Evolutionary conservation across 2,113 vertebrate species (phyloP).

Genomic region (Microtus richardsoni): DNA sequence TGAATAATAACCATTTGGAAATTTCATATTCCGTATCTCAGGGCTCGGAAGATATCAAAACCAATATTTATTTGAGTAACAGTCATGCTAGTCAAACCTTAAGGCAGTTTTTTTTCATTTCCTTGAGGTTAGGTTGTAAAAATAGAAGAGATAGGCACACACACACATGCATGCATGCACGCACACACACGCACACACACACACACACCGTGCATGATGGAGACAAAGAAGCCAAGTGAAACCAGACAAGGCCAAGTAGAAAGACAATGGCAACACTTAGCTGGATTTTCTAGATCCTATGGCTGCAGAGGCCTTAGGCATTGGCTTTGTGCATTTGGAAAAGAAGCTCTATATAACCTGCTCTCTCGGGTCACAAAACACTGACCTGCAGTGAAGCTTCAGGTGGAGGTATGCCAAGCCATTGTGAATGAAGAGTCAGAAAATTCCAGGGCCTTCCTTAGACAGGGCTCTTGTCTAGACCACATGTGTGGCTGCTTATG

Average conservation of each 20-base stretch:
- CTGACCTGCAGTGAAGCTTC: neutral
- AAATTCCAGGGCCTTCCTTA: neutral
- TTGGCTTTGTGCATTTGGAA: neutral
- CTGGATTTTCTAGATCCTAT: neutral
- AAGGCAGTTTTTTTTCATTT: slow-evolving; percentile 36
- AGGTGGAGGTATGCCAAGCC: neutral
- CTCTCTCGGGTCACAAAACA: neutral
- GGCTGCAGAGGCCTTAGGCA: neutral
- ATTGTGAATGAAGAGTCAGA: neutral
- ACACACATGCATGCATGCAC: accelerated
- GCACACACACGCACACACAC: neutral
- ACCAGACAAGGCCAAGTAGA: neutral
- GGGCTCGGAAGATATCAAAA: slow-evolving; percentile 65
- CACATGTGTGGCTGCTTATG: neutral
- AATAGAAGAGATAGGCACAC: neutral
- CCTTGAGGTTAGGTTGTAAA: slow-evolving; percentile 48
- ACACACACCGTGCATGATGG: neutral
- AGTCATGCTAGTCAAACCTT: slow-evolving; percentile 19
- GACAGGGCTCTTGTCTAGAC: neutral
- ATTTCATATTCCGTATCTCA: slow-evolving; percentile 37
- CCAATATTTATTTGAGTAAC: slow-evolving; percentile 55
- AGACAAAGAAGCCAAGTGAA: slow-evolving; percentile 7
- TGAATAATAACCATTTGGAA: slow-evolving; percentile 64
- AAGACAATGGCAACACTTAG: neutral
- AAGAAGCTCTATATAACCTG: neutral